These are phyloP conservation scores for Drosophila pseudotakahashii DNA, from an alignment of 2,888 invertebrate species.

Conservation along the genomic window DNA sequence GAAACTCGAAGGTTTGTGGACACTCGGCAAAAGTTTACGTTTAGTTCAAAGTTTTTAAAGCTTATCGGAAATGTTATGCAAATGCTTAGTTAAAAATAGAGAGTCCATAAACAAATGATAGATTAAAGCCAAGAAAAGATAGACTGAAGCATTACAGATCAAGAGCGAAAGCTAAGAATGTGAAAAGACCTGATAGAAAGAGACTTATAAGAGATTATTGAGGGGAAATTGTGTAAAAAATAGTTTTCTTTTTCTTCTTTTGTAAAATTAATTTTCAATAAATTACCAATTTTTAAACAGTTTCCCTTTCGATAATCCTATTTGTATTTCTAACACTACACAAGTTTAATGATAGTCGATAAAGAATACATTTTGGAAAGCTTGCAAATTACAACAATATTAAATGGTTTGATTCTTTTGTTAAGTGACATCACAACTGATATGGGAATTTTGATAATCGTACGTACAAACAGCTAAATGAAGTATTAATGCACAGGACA, in stretches of 20 bases:
- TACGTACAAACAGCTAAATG: constrained; percentile 23
- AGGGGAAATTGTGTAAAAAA: constrained; percentile 1
- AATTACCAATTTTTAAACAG: background rate
- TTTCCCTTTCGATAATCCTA: background rate
- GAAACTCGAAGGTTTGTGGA: constrained; percentile 30
- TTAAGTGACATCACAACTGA: constrained; percentile 22
- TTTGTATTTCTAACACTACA: constrained; percentile 6
- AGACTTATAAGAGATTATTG: constrained; percentile 5
- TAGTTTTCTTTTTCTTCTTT: background rate
- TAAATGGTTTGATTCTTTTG: background rate
- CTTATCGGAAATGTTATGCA: constrained; percentile 57
- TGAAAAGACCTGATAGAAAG: constrained; percentile 21
- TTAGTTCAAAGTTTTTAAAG: constrained; percentile 54
- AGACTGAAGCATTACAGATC: constrained; percentile 30
- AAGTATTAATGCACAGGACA: constrained; percentile 20
- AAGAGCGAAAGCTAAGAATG: constrained; percentile 16
- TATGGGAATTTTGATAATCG: constrained; percentile 25
- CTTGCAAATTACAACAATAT: constrained; percentile 23
- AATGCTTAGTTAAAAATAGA: constrained; percentile 48
- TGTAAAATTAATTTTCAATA: background rate
- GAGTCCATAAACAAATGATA: constrained; percentile 10
- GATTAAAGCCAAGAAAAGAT: constrained; percentile 27
- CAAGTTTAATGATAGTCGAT: background rate
- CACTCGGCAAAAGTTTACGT: constrained; percentile 47
- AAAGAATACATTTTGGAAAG: background rate